Evolutionary conservation across 2,797 vertebrate genomes (phyloP).

Genomic region (Galaxias olidus): DNA sequence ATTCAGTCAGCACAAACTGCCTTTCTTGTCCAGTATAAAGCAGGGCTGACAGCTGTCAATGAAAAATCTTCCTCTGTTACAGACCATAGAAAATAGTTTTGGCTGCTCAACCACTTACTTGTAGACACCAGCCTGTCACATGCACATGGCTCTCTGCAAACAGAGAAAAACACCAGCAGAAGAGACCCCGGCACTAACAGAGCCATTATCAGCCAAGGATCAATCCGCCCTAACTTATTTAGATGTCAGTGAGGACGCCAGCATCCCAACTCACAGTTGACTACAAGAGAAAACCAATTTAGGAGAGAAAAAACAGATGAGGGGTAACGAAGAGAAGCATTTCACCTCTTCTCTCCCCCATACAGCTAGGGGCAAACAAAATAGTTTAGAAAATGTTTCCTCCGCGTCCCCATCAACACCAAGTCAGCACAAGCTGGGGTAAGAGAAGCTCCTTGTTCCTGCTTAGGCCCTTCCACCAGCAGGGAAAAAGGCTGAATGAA

Average conservation of each 20-base stretch:
- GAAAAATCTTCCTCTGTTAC: no score
- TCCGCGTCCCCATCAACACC: conserved; percentile 54
- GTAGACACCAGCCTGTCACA: no score
- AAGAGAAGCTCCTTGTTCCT: conserved; percentile 51
- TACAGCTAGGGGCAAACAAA: conserved; percentile 32
- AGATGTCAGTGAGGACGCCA: conserved; percentile 53
- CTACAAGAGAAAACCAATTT: conserved; percentile 56
- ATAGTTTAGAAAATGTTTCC: conserved; percentile 39
- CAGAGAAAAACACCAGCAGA: no score
- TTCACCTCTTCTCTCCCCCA: conserved; percentile 1
- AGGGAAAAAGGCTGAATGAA: conserved; percentile 61
- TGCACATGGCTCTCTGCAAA: no score
- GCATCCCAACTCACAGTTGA: conserved; percentile 54
- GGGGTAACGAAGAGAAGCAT: conserved; percentile 22
- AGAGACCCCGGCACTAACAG: no score
- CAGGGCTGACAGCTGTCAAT: no score
- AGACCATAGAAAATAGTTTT: no score
- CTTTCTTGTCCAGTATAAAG: conserved; percentile 2
- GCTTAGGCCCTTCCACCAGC: conserved; percentile 29
- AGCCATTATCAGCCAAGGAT: conserved; percentile 25
- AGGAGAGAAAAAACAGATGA: conserved; percentile 17
- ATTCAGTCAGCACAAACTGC: conserved; percentile 16
- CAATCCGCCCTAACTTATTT: conserved; percentile 30
- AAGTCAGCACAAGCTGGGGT: conserved; percentile 62
- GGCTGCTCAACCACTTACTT: no score